Evolutionary conservation across 2,797 vertebrate genomes (phyloP), one percentile per base, ranked within the genome.

Genomic region (Oreochromis grahami): DNA sequence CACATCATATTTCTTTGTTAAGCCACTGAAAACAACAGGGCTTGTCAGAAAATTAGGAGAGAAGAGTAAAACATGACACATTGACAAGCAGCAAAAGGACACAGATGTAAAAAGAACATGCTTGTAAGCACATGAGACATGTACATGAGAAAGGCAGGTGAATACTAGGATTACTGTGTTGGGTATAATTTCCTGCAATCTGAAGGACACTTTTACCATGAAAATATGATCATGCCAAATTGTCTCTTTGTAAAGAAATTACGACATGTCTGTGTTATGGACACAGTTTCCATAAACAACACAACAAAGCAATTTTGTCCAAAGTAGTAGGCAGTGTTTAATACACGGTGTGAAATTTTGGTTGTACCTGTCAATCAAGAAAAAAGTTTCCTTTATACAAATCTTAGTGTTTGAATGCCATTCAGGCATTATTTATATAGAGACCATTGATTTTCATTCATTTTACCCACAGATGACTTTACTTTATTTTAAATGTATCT

Each of bases 1-100:
- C 65, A 19, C 82, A 29, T 85, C 86, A 43, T 91, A 84, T 82
- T 74, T 92, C 85, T 87, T 86, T 86, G 82, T 93, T 93, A 87
- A 81, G 80, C 19, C 74, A 3, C 38, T 74, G 17, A 88, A 87
- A 89, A 84, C 92, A 90, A 88, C 77, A 74, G 15, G 51, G 82
- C 36, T 77, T 83, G 78, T 93, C 89, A 79, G 56, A 80, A 77
- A 87, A 87, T 78, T 82, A 80, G 77, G 52, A 78, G 53, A 55
- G 51, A 55, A 43, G 60, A 63, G 76, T 34, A 83, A 84, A 89
- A 83, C 78, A 65, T 83, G 84, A 86, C 70, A 82, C 76, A 78
- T 6, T 19, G 76, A 88, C 15, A 15, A 78, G 55, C 36, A n/a
- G 63, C 52, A 3, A 51, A 77, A 78, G 74, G 17, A 89, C 50